Evolutionary conservation across 37 sponge, comb jelly and placozoan species (phyloP), one percentile per base, ranked within the genome.

Genomic region (Eunapius fragilis): DNA sequence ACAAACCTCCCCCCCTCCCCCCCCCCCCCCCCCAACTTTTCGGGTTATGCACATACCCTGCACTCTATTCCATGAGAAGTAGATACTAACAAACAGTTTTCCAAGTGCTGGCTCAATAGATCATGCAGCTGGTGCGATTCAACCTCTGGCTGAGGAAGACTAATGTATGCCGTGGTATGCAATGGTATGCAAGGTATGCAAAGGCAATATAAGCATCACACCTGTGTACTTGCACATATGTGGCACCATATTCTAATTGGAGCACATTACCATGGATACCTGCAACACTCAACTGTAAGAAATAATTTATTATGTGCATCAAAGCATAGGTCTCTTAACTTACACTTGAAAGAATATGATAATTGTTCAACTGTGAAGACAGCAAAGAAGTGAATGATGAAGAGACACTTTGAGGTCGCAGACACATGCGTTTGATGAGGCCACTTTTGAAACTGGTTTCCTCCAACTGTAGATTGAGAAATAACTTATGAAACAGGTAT

Each of bases 381-480:
- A 58, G 58, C 25, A 81, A 69, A 7, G 87, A 76, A 25, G 82
- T 12, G 37, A 87, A 87, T 23, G 25, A 11, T 12, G 41, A 34
- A 48, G 48, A 25, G 67, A 10, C 31, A 33, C 72, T 22, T 32
- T 34, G 72, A 71, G 72, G 72, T 6, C 72, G 25, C n/a, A 84
- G 68, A 50, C 90, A 89, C 71, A 89, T 32, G 0, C 90, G 37
- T 35, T 89, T 89, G 58, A 58, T 17, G 22, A 58, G 58, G 22
- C 22, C 58, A 58, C 19, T 58, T 58, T 11, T 17, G 19, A 58
- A 58, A 58, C 58, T 17, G 6, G 19, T 4, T 11, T 58, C 58
- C 58, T 58, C 58, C 58, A 58, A 11, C 58, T 58, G 17, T 58
- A 17, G 22, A 58, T 58, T 12, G 58, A 58, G 58, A 30, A 10